Conservation (phyloP, 2,888 invertebrate species). For the Hoplodrina blanda region DNA sequence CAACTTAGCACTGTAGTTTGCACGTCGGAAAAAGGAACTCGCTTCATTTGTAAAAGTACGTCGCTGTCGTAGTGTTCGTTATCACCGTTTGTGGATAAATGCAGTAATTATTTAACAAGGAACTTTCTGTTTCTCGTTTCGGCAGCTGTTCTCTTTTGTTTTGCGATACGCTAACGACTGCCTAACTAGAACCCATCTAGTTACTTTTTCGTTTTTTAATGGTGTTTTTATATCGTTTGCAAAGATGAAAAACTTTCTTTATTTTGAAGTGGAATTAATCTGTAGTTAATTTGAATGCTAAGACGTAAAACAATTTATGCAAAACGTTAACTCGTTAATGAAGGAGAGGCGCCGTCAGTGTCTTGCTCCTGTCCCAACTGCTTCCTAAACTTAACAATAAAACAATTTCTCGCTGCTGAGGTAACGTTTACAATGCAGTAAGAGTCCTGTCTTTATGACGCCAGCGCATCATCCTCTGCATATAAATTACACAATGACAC, state of each 20-base stretch:
- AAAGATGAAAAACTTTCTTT: slow-evolving; percentile 31
- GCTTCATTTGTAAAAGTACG: slow-evolving; percentile 41
- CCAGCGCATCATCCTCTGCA: slow-evolving; percentile 76
- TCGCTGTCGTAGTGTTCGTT: slow-evolving; percentile 51
- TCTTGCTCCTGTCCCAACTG: slow-evolving; percentile 39
- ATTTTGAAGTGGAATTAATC: slow-evolving; percentile 20
- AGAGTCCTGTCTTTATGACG: slow-evolving; percentile 80
- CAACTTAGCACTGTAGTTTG: slow-evolving; percentile 59
- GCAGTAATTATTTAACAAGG: slow-evolving; percentile 45
- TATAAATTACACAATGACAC: slow-evolving; percentile 82
- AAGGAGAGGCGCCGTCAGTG: slow-evolving; percentile 42
- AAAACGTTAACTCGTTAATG: slow-evolving; percentile 55
- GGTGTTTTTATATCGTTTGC: slow-evolving; percentile 26
- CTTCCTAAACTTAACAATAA: slow-evolving; percentile 72
- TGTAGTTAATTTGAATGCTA: slow-evolving; percentile 23
- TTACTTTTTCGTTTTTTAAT: slow-evolving; percentile 30
- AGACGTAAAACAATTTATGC: slow-evolving; percentile 52
- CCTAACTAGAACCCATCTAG: slow-evolving; percentile 24
- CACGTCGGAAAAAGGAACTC: slow-evolving; percentile 64
- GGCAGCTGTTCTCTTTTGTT: slow-evolving; percentile 45
- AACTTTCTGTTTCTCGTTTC: slow-evolving; percentile 53
- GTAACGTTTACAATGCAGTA: slow-evolving; percentile 81
- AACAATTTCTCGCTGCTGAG: slow-evolving; percentile 73
- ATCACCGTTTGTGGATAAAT: slow-evolving; percentile 52
- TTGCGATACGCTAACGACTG: slow-evolving; percentile 44